Evolutionary conservation across 2,888 invertebrate species (phyloP).

Genomic region (Platycheirus albimanus): DNA sequence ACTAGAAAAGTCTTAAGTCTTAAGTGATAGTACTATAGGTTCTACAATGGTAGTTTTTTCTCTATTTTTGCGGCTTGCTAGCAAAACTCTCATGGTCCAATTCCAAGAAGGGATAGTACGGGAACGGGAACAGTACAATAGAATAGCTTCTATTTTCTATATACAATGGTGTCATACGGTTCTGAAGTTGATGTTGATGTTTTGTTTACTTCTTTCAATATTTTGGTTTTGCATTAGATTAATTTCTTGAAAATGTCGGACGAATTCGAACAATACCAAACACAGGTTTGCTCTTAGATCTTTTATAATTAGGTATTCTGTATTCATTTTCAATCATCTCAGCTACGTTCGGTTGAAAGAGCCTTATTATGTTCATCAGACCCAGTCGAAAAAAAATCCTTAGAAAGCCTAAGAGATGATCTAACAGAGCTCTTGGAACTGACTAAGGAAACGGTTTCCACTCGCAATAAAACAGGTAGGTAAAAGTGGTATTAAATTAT

Average conservation of each 20-base stretch:
- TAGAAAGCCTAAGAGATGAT: slow-evolving; percentile 86
- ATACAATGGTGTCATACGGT: too few species aligned
- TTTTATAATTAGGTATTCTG: neutral
- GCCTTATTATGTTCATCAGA: slow-evolving; percentile 84
- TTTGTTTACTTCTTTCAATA: too few species aligned
- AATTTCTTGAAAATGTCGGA: slow-evolving; percentile 54
- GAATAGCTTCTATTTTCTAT: too few species aligned
- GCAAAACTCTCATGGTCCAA: too few species aligned
- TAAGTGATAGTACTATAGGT: too few species aligned
- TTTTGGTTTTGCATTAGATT: too few species aligned
- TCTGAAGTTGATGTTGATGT: too few species aligned
- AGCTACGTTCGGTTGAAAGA: slow-evolving; percentile 86
- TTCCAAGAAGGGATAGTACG: too few species aligned
- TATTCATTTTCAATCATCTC: slow-evolving; percentile 57
- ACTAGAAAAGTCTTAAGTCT: too few species aligned
- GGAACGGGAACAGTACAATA: too few species aligned
- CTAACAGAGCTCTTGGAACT: slow-evolving; percentile 87
- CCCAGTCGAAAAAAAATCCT: slow-evolving; percentile 84
- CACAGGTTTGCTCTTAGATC: slow-evolving; percentile 43
- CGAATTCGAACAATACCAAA: slow-evolving; percentile 32
- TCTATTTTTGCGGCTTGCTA: too few species aligned
- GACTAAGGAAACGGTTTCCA: slow-evolving; percentile 84
- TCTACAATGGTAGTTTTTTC: too few species aligned
- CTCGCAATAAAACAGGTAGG: neutral
- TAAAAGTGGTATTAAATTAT: neutral